Evolutionary conservation across 2,888 invertebrate species (phyloP), one percentile per base, ranked within the genome.

Genomic region (Hesperia comma): DNA sequence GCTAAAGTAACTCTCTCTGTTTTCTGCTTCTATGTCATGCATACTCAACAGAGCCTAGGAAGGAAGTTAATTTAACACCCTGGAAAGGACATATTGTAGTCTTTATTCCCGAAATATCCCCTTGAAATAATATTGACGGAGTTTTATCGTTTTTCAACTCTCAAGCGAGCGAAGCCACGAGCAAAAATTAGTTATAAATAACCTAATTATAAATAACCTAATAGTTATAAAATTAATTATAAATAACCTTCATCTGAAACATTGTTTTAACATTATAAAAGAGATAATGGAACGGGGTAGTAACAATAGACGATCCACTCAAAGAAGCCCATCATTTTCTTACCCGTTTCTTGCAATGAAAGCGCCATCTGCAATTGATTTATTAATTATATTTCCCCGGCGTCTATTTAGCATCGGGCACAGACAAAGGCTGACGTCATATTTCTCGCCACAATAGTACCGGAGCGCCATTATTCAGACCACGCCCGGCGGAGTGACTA

Each of bases 301-400:
- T 46, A 64, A 64, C 51, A 64, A 64, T 64, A 58, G 57, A 58
- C 51, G 8, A 64, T 51, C 58, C 58, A 53, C 41, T 53, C 58
- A 49, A 53, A 51, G 54, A 55, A 54, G 37, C 66, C 46, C 46
- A 43, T 66, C 54, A 66, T 54, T 60, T 66, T 54, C 43, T 60
- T 33, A 19, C 60, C 60, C 19, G 40, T 53, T 58, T 60, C 58
- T 60, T 58, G 61, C 37, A 58, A 60, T 54, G 60, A 66, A 60
- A 66, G 60, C 66, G 60, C 54, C 66, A 54, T 66, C 66, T 66
- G 66, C 66, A 66, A 66, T 66, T 66, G 66, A 66, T 66, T 66
- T 66, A 66, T 60, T 66, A 66, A 66, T 66, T 66, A 66, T 58
- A 58, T 60, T 66, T 66, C 66, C 17, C 33, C 43, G 60, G 58